Base-by-base conservation (phyloP, 2,797 vertebrate species). In the Sardinella longiceps region DNA sequence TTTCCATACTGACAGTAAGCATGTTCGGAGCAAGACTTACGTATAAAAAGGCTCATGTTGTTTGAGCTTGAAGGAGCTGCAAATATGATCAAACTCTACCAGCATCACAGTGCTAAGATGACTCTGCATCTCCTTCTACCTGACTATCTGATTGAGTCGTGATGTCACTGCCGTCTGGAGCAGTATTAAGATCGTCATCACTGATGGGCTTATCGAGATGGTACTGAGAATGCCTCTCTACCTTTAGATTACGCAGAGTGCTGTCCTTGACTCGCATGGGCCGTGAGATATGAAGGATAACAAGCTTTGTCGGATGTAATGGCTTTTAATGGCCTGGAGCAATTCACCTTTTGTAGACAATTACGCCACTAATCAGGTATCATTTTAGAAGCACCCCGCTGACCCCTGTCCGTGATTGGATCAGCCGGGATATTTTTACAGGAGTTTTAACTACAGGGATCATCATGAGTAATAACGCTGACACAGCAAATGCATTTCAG, bases 111-210 rank as follows among this genome's bases (percentile, higher is more conserved):
- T 15, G 5, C 7, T 56, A 6, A 56, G 18, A 56, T 23, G 53
- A 23, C 83, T 66, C 66, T 85, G 45, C 86, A 74, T 39, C 86
- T 91, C 85, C 45, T 51, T 80, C 85, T 81, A 85, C 39, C 39
- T 33, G 39, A 33, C 87, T 50, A 56, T 23, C 53, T 6, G 18
- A 56, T 23, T 6, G 53, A 56, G 53, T 23, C 53, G 5, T n/a
- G 53, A 56, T 5, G 20, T 23, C 53, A 23, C 53, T 23, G 53
- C 53, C 53, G 5, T 56, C 53, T 56, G 14, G 3, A 3, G 30
- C 14, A 37, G 30, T 14, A 74, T 0, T 37, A 20, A 74, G 5
- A 74, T 4, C 30, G 18, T 4, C 14, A 25, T 25, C n/a, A 5
- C 58, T 74, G 66, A 74, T 37, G 63, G 63, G 63, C 63, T 66